Evolutionary conservation across 2,888 invertebrate species (phyloP).

Genomic region (Ctena decussata): DNA sequence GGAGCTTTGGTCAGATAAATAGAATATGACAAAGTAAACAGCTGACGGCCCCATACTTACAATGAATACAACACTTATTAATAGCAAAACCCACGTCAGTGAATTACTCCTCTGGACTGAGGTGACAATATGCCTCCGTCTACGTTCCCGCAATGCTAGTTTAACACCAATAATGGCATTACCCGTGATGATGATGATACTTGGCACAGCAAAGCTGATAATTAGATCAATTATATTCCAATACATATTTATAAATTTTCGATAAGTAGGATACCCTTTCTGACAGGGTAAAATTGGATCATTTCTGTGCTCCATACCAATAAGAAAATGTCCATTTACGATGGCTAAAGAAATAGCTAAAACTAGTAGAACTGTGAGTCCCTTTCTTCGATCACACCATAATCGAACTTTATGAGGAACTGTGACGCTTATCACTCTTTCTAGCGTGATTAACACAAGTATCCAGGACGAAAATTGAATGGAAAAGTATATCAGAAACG

Average conservation of each 20-base stretch:
- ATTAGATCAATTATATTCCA: conserved; percentile 63
- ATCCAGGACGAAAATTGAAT: conserved; percentile 79
- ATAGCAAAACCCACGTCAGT: not conserved
- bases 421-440: conserved; percentile 75
- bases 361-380: conserved; percentile 33
- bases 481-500: conserved; percentile 71
- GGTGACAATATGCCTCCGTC: not conserved
- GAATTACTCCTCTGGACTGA: not conserved
- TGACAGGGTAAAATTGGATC: no score
- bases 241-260: no score
- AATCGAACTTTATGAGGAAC: conserved; percentile 72
- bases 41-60: conserved; percentile 59
- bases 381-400: conserved; percentile 60
- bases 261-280: no score
- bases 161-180: conserved; percentile 71
- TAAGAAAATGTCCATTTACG: not conserved
- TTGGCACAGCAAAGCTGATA: conserved; percentile 69
- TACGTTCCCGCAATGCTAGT: conserved; percentile 1
- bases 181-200: conserved; percentile 64
- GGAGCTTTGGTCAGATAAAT: not conserved
- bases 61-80: conserved; percentile 42
- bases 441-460: conserved; percentile 78
- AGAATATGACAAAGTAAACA: conserved; percentile 65
- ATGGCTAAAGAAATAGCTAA: conserved; percentile 39
- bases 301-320: not conserved